Conservation (phyloP, 2,113 vertebrate species). For the Atherinomorus stipes region DNA sequence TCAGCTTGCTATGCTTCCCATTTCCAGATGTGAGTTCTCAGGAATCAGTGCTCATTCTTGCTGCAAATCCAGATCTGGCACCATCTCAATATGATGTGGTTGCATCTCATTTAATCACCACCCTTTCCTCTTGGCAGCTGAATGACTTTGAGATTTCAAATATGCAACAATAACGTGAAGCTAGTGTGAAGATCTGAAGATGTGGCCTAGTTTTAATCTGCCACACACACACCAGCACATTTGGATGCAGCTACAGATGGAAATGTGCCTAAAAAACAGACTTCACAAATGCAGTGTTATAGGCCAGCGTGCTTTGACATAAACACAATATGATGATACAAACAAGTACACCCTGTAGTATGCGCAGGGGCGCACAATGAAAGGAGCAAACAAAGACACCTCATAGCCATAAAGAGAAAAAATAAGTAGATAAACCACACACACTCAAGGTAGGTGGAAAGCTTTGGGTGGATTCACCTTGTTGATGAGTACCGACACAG, state of each 20-base stretch:
- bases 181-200: slow-evolving; percentile 48
- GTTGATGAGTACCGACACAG: not conserved
- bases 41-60: not conserved
- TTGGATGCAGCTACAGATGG: not conserved
- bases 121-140: slow-evolving; percentile 28
- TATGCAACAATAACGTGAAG: slow-evolving; percentile 34
- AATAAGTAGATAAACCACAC: not conserved
- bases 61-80: not conserved
- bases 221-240: not conserved
- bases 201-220: slow-evolving; percentile 60
- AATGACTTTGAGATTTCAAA: slow-evolving; percentile 26
- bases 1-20: not conserved
- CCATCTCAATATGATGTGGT: not conserved
- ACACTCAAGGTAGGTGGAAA: not conserved
- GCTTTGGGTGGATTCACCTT: not conserved
- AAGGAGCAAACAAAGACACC: not conserved
- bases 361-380: not conserved
- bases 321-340: not conserved
- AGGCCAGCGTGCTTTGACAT: not conserved
- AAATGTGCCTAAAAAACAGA: not conserved
- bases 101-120: not conserved
- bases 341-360: not conserved
- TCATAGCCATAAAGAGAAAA: not conserved
- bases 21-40: not conserved
- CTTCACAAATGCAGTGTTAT: not conserved